Evolutionary conservation across 2,113 vertebrate species (phyloP).

Genomic region (Stercorarius parasiticus): DNA sequence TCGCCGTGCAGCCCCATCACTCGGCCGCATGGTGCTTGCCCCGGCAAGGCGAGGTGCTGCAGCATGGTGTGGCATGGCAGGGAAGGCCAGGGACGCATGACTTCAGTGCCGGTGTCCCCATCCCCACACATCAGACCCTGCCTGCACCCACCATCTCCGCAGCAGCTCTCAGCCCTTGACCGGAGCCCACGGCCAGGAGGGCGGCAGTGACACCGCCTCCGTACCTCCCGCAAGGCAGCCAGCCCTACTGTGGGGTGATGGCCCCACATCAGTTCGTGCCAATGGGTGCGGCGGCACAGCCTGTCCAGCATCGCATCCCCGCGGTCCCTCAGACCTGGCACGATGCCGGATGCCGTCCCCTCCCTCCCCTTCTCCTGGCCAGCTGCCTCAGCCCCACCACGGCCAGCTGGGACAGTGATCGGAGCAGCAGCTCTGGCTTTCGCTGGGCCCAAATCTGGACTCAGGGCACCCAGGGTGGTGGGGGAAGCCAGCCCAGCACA

Average conservation of each 20-base stretch:
- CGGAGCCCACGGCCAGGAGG: rapidly evolving
- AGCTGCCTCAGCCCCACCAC: background rate
- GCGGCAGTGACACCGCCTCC: rapidly evolving
- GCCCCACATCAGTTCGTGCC: rapidly evolving
- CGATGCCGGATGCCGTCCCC: rapidly evolving
- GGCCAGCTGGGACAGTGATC: rapidly evolving
- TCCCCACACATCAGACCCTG: background rate
- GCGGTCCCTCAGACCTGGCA: rapidly evolving
- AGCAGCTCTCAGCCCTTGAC: background rate
- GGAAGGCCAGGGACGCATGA: background rate
- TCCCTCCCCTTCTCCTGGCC: background rate
- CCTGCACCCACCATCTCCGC: background rate
- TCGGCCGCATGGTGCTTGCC: background rate
- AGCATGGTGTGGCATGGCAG: rapidly evolving
- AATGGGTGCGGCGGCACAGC: background rate
- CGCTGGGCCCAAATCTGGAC: rapidly evolving
- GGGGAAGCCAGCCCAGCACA: background rate
- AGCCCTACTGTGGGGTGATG: background rate
- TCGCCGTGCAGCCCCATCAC: background rate
- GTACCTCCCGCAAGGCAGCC: background rate
- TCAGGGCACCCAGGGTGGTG: too few relatives aligned
- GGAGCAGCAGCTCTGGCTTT: background rate
- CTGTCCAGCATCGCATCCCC: background rate
- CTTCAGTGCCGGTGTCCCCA: rapidly evolving
- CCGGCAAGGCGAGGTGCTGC: background rate